Conservation (phyloP, 2,113 vertebrate species). For the Propithecus coquereli region DNA sequence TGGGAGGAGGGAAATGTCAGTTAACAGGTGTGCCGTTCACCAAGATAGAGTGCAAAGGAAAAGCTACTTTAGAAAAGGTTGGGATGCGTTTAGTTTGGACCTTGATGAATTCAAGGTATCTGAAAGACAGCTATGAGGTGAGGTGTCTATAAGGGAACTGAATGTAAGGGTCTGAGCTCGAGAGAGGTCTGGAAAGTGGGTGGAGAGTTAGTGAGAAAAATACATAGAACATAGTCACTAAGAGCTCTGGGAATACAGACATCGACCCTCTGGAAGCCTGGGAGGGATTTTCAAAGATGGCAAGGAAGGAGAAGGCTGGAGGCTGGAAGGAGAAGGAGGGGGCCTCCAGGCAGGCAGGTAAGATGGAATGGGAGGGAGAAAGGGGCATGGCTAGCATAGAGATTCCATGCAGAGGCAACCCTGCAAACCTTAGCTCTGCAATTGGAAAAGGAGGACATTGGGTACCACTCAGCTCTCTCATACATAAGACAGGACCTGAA, state of each 20-base stretch:
- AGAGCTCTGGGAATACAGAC: background rate
- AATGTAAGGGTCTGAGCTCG: background rate
- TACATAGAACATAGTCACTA: background rate
- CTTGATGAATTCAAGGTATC: background rate
- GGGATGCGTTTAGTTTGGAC: background rate
- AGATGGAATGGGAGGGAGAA: too few relatives aligned
- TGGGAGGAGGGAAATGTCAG: background rate
- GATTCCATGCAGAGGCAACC: accelerated
- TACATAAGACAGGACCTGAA: background rate
- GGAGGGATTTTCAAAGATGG: background rate
- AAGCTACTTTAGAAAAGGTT: background rate
- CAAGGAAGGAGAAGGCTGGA: background rate
- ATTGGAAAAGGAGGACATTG: background rate
- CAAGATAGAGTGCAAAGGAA: background rate
- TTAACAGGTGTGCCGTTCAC: background rate
- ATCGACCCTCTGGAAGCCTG: accelerated
- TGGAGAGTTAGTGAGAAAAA: background rate
- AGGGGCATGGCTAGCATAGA: background rate
- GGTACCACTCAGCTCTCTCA: background rate
- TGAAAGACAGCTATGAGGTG: background rate
- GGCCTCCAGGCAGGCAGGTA: background rate
- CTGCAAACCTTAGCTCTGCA: background rate
- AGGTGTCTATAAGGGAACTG: background rate
- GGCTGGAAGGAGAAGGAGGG: background rate
- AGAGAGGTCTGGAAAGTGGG: background rate